Conservation (phyloP, 2,797 vertebrate genomes). For the Stomatorhinus walkeri region DNA sequence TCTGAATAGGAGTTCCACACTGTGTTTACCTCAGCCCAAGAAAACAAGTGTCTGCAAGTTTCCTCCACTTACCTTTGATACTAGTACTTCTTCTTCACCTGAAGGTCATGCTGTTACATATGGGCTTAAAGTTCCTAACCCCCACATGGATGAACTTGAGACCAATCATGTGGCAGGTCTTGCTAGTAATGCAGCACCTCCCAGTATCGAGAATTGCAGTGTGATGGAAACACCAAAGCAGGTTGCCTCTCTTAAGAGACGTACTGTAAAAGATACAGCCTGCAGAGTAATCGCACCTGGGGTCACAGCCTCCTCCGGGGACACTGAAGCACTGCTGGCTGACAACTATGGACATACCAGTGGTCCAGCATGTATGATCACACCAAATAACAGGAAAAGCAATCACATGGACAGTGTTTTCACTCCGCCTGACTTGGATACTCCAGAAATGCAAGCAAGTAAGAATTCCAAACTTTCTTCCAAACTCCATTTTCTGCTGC, state of each 20-base stretch:
- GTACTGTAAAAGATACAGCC: background rate
- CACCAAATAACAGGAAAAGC: conserved; percentile 20
- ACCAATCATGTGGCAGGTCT: conserved; percentile 19
- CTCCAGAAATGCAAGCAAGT: conserved; percentile 41
- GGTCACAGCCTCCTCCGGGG: conserved; percentile 17
- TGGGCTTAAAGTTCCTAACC: conserved; percentile 21
- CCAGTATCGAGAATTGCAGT: background rate
- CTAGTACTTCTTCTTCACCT: conserved; percentile 27
- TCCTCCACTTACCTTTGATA: conserved; percentile 63
- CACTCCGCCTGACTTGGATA: conserved; percentile 48
- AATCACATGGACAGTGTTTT: conserved; percentile 13
- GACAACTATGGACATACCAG: background rate
- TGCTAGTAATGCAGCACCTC: conserved; percentile 17
- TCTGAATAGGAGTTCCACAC: conserved; percentile 37
- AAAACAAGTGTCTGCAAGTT: conserved; percentile 60
- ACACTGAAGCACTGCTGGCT: conserved; percentile 10
- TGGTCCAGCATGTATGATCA: conserved; percentile 23
- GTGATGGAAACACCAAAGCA: conserved; percentile 30
- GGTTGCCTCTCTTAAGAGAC: conserved; percentile 25
- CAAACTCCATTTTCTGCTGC: conserved; percentile 33
- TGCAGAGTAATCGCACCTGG: background rate
- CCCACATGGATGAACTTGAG: conserved; percentile 1
- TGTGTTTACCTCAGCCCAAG: conserved; percentile 28
- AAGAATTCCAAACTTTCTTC: conserved; percentile 20
- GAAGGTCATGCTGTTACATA: conserved; percentile 16